Evolutionary conservation across 2,113 vertebrate species (phyloP).

Genomic region (Cyanoderma ruficeps): DNA sequence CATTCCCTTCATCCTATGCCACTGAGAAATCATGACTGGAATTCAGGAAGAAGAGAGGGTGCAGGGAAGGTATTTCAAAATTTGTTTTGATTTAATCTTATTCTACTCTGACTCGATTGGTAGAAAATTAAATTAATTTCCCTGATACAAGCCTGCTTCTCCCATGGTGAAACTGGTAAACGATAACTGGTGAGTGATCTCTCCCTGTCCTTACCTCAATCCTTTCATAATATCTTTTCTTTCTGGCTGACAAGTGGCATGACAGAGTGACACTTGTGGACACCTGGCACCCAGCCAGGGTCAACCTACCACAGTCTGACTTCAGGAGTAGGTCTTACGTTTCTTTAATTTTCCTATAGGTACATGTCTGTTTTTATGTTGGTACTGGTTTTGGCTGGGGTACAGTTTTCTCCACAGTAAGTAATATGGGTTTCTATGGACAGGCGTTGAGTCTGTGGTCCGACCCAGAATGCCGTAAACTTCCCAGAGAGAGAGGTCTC

Average conservation of each 20-base stretch:
- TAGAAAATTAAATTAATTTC: neutral
- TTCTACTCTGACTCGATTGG: neutral
- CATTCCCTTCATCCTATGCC: neutral
- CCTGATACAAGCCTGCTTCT: neutral
- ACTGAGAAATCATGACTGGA: neutral
- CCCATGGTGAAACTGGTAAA: accelerated
- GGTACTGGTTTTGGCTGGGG: neutral
- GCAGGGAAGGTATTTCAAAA: neutral
- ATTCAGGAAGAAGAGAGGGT: neutral
- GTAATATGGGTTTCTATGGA: neutral
- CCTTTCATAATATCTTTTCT: neutral
- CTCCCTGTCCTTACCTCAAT: neutral
- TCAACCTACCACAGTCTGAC: neutral
- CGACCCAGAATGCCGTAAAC: too few species aligned
- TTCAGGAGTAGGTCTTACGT: neutral
- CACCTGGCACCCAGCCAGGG: neutral
- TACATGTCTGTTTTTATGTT: neutral
- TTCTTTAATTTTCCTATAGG: neutral
- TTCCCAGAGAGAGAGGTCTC: too few species aligned
- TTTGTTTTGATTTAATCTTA: neutral
- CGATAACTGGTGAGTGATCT: neutral
- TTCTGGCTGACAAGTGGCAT: neutral
- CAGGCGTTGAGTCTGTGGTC: too few species aligned
- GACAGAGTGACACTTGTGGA: accelerated
- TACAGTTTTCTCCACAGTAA: neutral